Evolutionary conservation across 2,888 invertebrate species (phyloP).

Genomic region (Micoletzkya japonica): DNA sequence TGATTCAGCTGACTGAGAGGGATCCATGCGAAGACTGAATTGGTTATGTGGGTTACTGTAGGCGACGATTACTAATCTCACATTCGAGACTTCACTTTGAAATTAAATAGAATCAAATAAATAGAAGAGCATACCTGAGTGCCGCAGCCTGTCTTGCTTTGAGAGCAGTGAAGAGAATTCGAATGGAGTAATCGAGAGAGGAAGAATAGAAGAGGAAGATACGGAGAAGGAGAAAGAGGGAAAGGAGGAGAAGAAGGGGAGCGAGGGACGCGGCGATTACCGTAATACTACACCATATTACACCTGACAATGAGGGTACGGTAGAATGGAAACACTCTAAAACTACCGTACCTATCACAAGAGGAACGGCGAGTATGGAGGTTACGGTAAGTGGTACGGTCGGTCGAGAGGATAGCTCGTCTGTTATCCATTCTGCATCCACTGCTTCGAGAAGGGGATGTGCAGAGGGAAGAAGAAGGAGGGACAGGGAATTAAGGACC

Average conservation of each 20-base stretch:
- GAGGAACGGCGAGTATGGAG: neutral
- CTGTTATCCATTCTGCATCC: slow-evolving; percentile 24
- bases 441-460: slow-evolving; percentile 21
- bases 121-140: slow-evolving; percentile 17
- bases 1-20: slow-evolving; percentile 22
- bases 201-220: slow-evolving; percentile 15
- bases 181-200: neutral
- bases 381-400: neutral
- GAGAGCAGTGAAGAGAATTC: slow-evolving; percentile 18
- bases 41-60: neutral
- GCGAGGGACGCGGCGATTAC: too few relatives aligned
- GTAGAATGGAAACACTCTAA: neutral
- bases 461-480: slow-evolving; percentile 8
- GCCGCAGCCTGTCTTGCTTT: slow-evolving; percentile 26
- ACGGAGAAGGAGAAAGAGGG: slow-evolving; percentile 1
- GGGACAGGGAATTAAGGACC: slow-evolving; percentile 1
- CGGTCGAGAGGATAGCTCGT: slow-evolving; percentile 8
- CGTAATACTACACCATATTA: too few relatives aligned
- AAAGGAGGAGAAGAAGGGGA: slow-evolving; percentile 10
- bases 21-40: slow-evolving; percentile 26
- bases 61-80: neutral
- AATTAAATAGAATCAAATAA: neutral
- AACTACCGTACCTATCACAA: neutral
- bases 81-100: neutral
- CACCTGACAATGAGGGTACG: neutral